Evolutionary conservation across 2,113 vertebrate species (phyloP), one percentile per base, ranked within the genome.

Genomic region (Plecotus auritus): DNA sequence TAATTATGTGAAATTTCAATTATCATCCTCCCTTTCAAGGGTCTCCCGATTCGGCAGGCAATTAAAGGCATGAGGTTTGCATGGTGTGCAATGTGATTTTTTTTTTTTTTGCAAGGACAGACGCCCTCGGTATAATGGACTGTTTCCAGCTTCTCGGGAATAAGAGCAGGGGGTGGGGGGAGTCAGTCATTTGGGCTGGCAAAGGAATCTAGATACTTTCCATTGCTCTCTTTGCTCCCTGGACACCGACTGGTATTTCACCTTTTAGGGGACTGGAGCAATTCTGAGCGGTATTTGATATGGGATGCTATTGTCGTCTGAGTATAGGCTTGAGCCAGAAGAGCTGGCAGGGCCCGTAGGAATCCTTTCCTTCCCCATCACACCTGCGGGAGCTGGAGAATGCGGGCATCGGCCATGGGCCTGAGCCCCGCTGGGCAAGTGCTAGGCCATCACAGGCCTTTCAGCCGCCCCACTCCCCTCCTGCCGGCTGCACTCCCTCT

Each of bases 1-100:
- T 97, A 97, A 98, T 96, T 96, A 97, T 70, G 92, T 77, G 88
- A 96, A 95, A 94, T 95, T 96, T 97, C 97, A 97, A 91, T 97
- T 94, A 97, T 86, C 96, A 18, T 73, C 84, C 37, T 87, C n/a
- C 69, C 78, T 95, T 96, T 90, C 16, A 82, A 76, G 97, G 74
- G 76, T 83, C 81, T 96, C 86, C 92, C 26, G 0, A 40, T 82
- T 70, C 30, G 4, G 85, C 86, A 86, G 88, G 93, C 96, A 95
- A 91, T 97, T 81, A 96, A 49, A 37, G 90, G 45, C 0, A 2
- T 30, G 14, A 77, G 70, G 73, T 67, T 78, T 54, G 47, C 4
- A 0, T 1, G 0, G 7, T 26, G 4, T 5, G 23, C 7, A 0
- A 1, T 49, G 86, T 7, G 76, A 40, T 11, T 28, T 61, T 61